Conservation (phyloP, 92 coral and sea anemone genomes). For the Porites divaricata region DNA sequence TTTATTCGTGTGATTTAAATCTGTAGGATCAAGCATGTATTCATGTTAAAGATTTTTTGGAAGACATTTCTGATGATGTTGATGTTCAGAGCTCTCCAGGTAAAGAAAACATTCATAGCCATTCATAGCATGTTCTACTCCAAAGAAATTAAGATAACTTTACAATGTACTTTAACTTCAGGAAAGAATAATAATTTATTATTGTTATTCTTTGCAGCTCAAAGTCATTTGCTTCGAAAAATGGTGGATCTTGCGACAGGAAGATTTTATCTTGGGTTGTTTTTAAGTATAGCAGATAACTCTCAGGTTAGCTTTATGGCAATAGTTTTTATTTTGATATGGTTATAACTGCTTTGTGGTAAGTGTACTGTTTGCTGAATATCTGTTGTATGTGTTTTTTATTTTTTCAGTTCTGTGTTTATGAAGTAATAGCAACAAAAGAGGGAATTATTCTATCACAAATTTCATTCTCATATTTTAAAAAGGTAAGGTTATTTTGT, state of each 20-base stretch:
- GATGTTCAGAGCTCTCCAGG: conserved; percentile 79
- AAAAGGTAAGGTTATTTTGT: conserved; percentile 61
- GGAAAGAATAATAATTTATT: too few species aligned
- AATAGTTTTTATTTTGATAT: too few species aligned
- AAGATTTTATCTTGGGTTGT: conserved; percentile 68
- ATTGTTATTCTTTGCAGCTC: conserved; percentile 45
- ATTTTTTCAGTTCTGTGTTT: conserved; percentile 80
- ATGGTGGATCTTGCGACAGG: conserved; percentile 58
- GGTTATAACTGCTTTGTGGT: not conserved
- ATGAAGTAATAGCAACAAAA: conserved; percentile 76
- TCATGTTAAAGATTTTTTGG: conserved; percentile 83
- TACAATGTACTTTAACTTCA: too few species aligned
- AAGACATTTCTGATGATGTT: conserved; percentile 95
- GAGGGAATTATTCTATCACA: conserved; percentile 53
- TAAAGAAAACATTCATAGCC: not conserved
- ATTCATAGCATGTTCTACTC: too few species aligned
- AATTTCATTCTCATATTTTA: conserved; percentile 71
- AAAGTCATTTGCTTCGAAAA: conserved; percentile 72
- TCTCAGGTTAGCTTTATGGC: conserved; percentile 61
- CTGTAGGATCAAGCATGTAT: conserved; percentile 86
- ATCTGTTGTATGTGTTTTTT: not conserved
- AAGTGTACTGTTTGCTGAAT: not conserved
- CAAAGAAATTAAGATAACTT: too few species aligned
- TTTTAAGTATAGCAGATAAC: conserved; percentile 64
- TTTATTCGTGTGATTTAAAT: not conserved